Base-by-base conservation (phyloP, 2,888 invertebrate genomes). In the Macrophya alboannulata region DNA sequence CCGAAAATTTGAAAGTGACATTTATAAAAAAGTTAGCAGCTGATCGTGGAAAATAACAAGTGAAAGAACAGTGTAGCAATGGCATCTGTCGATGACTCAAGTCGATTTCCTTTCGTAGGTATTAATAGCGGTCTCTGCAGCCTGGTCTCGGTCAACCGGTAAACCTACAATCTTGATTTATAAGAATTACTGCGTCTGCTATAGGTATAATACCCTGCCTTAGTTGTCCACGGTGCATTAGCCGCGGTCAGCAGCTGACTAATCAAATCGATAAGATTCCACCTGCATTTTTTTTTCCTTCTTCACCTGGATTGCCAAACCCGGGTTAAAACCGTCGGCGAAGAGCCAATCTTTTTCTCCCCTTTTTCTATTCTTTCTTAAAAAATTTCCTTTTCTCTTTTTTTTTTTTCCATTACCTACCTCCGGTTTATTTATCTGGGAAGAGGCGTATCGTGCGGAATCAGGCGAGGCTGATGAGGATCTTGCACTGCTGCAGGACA, bases 401-500 rank as follows among this genome's bases (percentile, higher is more conserved):
- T 31, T 2, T 31, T 31, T 3, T 2, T 31, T 31, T 3, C 3
- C 31, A 31, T 31, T 31, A 0, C 25, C n/a, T 62, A 81, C 81
- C 81, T 81, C 81, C n/a, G 81, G 81, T 81, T 81, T 81, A 76
- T 37, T 90, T 88, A 93, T 93, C 92, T 92, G 92, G 83, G 92
- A 89, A 40, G 93, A 92, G n/a, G 92, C 91, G 86, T 92, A 93
- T 87, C 92, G 92, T 43, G 92, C 93, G 15, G 93, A 93, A 86
- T 93, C 93, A 1, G 93, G 93, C 12, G 93, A 93, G 0, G 93
- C 93, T 25, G 93, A 93, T 17, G 93, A 93, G 9, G 93, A 93
- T 88, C 93, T 93, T 62, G 93, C 93, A 85, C 93, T 93, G 87
- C 93, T 93, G 87, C 92, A 93, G 76, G 93, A 93, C 93, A 93